A percentile compares a stretch with the other conserved stretches of the same genome.
Conservation (phyloP, 2,797 vertebrate genomes). For the Phoeniculus purpureus region DNA sequence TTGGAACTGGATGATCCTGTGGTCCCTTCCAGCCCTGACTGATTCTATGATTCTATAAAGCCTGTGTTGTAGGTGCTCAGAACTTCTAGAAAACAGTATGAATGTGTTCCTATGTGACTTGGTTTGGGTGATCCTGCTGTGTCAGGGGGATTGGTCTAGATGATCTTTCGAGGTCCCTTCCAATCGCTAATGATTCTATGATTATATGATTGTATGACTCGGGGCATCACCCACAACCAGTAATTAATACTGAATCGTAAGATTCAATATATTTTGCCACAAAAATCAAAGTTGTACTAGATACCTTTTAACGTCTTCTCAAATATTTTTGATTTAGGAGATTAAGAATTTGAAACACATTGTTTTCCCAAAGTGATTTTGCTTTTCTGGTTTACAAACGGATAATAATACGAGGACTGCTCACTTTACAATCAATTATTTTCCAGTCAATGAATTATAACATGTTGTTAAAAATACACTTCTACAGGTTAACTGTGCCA, state of each 20-base stretch:
- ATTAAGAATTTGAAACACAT: neutral
- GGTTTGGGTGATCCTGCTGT: too few species aligned
- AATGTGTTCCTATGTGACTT: too few species aligned
- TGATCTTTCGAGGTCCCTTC: too few species aligned
- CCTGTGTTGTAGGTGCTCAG: too few species aligned
- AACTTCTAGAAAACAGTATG: too few species aligned
- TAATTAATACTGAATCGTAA: neutral
- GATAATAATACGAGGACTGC: neutral
- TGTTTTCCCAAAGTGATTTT: neutral
- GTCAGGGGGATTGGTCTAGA: too few species aligned
- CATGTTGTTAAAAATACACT: conserved; percentile 43
- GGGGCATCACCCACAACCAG: neutral
- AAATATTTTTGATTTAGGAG: neutral
- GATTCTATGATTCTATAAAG: too few species aligned
- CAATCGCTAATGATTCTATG: too few species aligned
- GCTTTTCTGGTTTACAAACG: conserved; percentile 9
- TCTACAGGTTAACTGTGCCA: conserved; percentile 39
- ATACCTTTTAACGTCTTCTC: neutral
- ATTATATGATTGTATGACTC: too few species aligned
- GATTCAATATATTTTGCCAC: neutral
- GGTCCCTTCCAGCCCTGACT: too few species aligned
- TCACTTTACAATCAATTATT: conserved; percentile 37
- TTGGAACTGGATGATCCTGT: too few species aligned
- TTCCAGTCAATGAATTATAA: conserved; percentile 64
- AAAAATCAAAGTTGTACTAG: neutral